These are phyloP conservation scores for Drosophila parvula DNA, from an alignment of 1,140 invertebrate genomes.

Conservation along the genomic window DNA sequence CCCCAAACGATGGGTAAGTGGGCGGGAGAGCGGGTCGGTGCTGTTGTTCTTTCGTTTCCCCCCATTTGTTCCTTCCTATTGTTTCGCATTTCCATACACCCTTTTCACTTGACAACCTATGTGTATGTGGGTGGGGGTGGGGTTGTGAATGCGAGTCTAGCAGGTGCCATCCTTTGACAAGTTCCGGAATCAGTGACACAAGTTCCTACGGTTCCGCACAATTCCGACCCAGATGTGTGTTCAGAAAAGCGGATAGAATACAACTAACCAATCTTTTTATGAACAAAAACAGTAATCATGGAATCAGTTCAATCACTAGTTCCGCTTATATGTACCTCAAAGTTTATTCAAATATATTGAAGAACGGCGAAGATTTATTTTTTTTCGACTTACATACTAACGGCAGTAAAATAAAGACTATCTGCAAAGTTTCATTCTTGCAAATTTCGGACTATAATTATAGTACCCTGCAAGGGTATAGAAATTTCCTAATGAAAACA, in stretches of 20 bases:
- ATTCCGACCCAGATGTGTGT: no score
- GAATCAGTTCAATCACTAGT: neutral
- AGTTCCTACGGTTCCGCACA: neutral
- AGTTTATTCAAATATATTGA: no score
- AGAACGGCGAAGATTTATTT: no score
- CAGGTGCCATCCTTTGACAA: conserved; percentile 21
- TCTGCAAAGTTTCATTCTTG: no score
- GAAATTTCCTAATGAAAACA: no score
- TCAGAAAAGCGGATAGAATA: neutral
- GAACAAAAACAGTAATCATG: neutral
- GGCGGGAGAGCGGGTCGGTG: conserved; percentile 13
- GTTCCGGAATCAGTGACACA: conserved; percentile 29
- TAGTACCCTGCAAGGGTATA: no score
- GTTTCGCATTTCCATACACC: conserved; percentile 62
- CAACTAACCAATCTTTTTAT: no score
- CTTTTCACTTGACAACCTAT: conserved; percentile 5
- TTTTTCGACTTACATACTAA: no score
- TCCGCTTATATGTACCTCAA: neutral
- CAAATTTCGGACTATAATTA: no score
- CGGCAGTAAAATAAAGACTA: no score
- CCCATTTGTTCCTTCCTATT: conserved; percentile 22
- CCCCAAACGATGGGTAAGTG: conserved; percentile 76
- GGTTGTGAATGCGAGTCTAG: conserved; percentile 18
- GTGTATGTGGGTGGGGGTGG: conserved; percentile 1
- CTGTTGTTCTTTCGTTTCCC: neutral